A percentile compares a stretch with the other conserved stretches of the same genome.
Conservation (phyloP, 2,888 invertebrate genomes). For the Microctonus aethiopoides region DNA sequence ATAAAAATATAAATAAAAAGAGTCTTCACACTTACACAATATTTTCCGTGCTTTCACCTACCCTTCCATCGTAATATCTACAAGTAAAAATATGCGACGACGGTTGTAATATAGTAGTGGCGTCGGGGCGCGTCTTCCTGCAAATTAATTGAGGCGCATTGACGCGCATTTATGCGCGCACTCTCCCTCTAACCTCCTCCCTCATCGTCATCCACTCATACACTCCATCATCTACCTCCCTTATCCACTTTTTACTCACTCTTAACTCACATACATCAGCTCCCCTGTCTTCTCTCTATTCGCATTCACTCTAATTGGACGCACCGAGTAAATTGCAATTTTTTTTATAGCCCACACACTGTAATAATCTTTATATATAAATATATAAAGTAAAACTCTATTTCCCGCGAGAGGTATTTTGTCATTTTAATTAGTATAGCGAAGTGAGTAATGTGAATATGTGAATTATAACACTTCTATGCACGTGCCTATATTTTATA, state of each 20-base stretch:
- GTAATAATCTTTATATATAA: not conserved
- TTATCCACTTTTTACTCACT: not conserved
- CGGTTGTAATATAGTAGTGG: not conserved
- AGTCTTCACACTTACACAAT: slow-evolving; percentile 1
- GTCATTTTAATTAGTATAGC: not conserved
- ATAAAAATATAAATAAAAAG: not conserved
- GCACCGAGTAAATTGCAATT: slow-evolving; percentile 22
- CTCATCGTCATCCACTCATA: slow-evolving; percentile 29
- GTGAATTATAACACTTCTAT: not conserved
- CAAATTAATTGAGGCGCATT: slow-evolving; percentile 58
- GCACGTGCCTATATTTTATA: not conserved
- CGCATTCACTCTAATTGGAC: not conserved
- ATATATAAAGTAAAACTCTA: not conserved
- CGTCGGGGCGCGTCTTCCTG: slow-evolving; percentile 42
- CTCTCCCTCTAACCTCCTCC: slow-evolving; percentile 31
- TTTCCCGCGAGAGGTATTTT: not conserved
- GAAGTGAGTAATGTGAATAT: not conserved
- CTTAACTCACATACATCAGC: not conserved
- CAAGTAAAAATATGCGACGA: not conserved
- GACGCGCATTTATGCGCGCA: slow-evolving; percentile 44
- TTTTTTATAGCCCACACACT: slow-evolving; percentile 9
- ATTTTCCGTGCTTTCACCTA: not conserved
- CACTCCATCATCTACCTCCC: slow-evolving; percentile 1
- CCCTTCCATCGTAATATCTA: not conserved
- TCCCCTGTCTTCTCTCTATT: not conserved